A percentile compares a stretch with the other conserved stretches of the same genome.
Conservation (phyloP, 1,140 invertebrate species). For the Diplogasteroides magnus region DNA sequence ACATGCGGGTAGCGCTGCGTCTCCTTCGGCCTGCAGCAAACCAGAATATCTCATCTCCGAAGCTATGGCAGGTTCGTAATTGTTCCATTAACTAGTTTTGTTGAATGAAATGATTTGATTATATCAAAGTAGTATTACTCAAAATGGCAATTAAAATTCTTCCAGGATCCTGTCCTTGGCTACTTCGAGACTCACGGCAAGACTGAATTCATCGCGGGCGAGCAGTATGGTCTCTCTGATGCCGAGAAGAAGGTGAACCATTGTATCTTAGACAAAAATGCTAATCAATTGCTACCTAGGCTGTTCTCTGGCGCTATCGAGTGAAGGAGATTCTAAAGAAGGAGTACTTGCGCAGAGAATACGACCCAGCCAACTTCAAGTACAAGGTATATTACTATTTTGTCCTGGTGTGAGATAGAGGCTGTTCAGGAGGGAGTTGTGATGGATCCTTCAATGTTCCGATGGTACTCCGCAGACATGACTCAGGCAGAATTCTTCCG, state of each 20-base stretch:
- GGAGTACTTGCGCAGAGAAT: conserved; percentile 51
- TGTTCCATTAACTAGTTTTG: neutral
- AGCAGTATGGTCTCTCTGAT: conserved; percentile 53
- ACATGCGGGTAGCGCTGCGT: conserved; percentile 45
- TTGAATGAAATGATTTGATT: too few species aligned
- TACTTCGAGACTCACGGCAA: conserved; percentile 55
- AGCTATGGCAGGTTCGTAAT: conserved; percentile 41
- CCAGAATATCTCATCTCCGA: conserved; percentile 47
- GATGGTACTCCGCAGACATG: conserved; percentile 55
- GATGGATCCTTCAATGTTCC: conserved; percentile 54
- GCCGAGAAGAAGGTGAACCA: conserved; percentile 49
- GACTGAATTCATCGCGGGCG: conserved; percentile 49
- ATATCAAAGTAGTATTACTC: too few species aligned
- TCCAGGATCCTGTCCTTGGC: conserved; percentile 48
- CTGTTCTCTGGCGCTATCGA: conserved; percentile 50
- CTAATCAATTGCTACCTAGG: conserved; percentile 34
- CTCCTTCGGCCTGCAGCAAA: conserved; percentile 51
- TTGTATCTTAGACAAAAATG: neutral
- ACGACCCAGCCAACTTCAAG: conserved; percentile 51
- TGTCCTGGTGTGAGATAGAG: neutral
- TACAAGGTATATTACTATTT: conserved; percentile 43
- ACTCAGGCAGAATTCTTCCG: conserved; percentile 52
- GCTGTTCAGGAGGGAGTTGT: conserved; percentile 47
- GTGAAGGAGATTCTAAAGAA: conserved; percentile 56
- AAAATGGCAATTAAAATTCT: too few species aligned